A percentile compares a stretch with the other conserved stretches of the same genome.
phyloP scores from a whole-genome alignment of 2,888 invertebrate species.

The Drosophila birchii region DNA sequence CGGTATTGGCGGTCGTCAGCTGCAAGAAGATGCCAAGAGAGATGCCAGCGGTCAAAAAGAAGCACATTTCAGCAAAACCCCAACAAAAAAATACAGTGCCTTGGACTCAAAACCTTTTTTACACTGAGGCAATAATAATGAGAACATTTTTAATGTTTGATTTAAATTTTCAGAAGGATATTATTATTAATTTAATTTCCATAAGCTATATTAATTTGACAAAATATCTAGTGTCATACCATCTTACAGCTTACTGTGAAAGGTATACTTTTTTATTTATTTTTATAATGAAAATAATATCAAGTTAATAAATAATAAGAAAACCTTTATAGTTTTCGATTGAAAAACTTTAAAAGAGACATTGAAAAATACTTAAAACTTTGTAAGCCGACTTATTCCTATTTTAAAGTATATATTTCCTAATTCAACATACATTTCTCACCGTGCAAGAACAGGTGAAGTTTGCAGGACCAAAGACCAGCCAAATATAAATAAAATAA shows the following conservation, averaged over 20 bases:
- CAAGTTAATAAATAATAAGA: no score
- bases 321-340: no score
- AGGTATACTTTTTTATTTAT: no score
- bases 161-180: no score
- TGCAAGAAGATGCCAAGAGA: conserved; percentile 70
- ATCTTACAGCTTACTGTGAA: no score
- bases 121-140: background rate
- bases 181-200: no score
- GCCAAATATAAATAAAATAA: background rate
- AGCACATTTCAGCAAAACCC: conserved; percentile 30
- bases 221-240: no score
- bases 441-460: conserved; percentile 63
- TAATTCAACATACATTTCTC: background rate
- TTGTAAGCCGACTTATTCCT: background rate
- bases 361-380: no score
- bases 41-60: conserved; percentile 64
- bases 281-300: no score
- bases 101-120: conserved; percentile 36
- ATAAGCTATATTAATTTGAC: no score
- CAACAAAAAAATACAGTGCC: conserved; percentile 15
- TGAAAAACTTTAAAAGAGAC: no score
- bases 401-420: background rate
- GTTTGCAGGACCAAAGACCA: conserved; percentile 52
- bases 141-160: background rate
- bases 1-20: conserved; percentile 62